Base-by-base conservation (phyloP, 2,113 vertebrate genomes). In the Stigmatopora nigra region DNA sequence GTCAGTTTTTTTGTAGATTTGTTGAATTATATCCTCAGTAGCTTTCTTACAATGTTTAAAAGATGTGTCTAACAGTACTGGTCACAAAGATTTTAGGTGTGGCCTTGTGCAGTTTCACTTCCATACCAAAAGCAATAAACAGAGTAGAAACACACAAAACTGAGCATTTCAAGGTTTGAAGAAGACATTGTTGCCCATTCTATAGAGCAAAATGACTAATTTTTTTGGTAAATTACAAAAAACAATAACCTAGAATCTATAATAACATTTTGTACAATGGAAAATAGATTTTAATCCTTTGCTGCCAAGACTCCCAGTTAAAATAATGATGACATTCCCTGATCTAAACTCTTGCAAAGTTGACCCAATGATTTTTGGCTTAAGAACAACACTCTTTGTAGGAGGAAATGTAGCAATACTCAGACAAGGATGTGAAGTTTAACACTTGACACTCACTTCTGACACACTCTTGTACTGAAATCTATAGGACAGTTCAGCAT, bases 81-180 rank as follows among this genome's bases (percentile, higher is more conserved):
- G 22, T 12, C 53, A 62, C 17, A 69, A 36, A 45, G 20, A 20
- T 11, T 15, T 5, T 65, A 17, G 25, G 13, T 19, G 59, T 61
- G 59, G 59, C 38, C n/a, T 61, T 7, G 8, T 56, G 53, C 13
- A 47, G 56, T 45, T 9, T 65, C 44, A 49, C 9, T 63, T 60
- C 55, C 60, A 44, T 8, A 56, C 9, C 49, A 38, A 45, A 31
- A n/a, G 5, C 16, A 52, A 12, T 25, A 49, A 11, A 25, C 65
- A 57, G 36, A 61, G 4, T 17, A 17, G 17, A 19, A 20, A 44
- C 65, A 41, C 16, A n/a, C 1, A 14, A 38, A 22, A 56, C 15
- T 56, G 14, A 31, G 25, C 12, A 14, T 53, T 13, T 12, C 12
- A 20, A 53, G 51, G 3, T 20, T 38, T 19, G 12, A 22, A 53